Conservation (phyloP, 2,797 vertebrate genomes). For the Gobionotothen gibberifrons region DNA sequence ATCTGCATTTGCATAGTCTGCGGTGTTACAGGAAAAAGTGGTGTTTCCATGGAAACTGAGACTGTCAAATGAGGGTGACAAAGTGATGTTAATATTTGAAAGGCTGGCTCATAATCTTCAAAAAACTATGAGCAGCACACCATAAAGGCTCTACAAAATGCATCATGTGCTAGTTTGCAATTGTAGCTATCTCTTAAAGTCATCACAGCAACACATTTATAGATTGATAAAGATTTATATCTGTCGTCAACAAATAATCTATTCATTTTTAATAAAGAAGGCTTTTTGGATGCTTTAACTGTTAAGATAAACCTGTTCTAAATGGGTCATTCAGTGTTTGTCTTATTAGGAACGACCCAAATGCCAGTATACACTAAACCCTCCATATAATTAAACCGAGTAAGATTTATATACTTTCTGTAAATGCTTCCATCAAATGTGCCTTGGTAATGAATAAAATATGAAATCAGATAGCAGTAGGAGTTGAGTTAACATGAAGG, state of each 20-base stretch:
- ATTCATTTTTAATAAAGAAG: not conserved
- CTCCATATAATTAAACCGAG: too few species aligned
- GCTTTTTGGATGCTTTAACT: not conserved
- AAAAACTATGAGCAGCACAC: constrained; percentile 12
- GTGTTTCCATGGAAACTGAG: constrained; percentile 78
- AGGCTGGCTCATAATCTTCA: constrained; percentile 34
- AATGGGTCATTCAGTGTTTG: constrained; percentile 7
- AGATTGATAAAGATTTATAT: not conserved
- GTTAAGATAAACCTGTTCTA: not conserved
- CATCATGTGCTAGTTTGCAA: not conserved
- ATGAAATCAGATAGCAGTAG: not conserved
- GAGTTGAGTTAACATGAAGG: not conserved
- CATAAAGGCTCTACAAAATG: constrained; percentile 22
- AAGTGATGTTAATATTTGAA: constrained; percentile 55
- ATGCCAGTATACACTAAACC: not conserved
- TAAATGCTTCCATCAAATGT: not conserved
- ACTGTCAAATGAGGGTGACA: constrained; percentile 56
- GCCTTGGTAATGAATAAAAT: not conserved
- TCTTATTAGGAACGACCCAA: not conserved
- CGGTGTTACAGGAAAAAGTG: constrained; percentile 45
- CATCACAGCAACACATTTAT: not conserved
- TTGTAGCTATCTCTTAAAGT: not conserved
- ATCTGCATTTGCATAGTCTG: constrained; percentile 50
- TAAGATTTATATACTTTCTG: not conserved
- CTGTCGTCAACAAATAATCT: not conserved